A percentile compares a stretch with the other conserved stretches of the same genome.
These are phyloP conservation scores for Plagodis dolabraria DNA, from an alignment of 2,888 invertebrate species.

Conservation along the genomic window DNA sequence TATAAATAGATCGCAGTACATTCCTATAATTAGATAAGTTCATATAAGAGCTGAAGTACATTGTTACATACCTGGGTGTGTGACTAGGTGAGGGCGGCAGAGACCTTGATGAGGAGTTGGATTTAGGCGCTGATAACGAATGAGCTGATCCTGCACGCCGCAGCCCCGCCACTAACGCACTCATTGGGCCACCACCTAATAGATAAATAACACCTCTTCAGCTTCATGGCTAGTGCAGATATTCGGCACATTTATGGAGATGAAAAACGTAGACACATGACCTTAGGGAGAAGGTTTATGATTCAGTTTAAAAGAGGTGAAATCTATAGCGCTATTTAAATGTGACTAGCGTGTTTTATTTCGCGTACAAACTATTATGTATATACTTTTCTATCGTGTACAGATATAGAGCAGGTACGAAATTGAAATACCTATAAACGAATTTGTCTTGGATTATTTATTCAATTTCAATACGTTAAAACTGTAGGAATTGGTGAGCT, in stretches of 20 bases:
- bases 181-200: constrained; percentile 74
- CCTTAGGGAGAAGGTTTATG: background rate
- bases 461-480: too few species aligned
- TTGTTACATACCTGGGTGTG: constrained; percentile 83
- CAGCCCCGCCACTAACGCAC: constrained; percentile 77
- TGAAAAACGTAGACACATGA: background rate
- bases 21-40: too few species aligned
- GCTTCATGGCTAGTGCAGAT: background rate
- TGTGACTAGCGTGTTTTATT: too few species aligned
- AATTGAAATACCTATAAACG: too few species aligned
- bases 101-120: constrained; percentile 85
- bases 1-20: too few species aligned
- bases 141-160: constrained; percentile 81
- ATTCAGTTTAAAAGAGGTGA: background rate
- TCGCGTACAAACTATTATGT: too few species aligned
- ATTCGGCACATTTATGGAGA: constrained; percentile 1
- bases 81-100: constrained; percentile 91
- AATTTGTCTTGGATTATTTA: too few species aligned
- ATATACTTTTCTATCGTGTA: too few species aligned
- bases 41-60: too few species aligned
- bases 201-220: constrained; percentile 28
- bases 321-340: too few species aligned
- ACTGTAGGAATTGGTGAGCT: too few species aligned
- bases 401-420: too few species aligned
- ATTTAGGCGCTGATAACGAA: constrained; percentile 77